phyloP scores from a whole-genome alignment of 2,113 vertebrate genomes.

The Murina feae region DNA sequence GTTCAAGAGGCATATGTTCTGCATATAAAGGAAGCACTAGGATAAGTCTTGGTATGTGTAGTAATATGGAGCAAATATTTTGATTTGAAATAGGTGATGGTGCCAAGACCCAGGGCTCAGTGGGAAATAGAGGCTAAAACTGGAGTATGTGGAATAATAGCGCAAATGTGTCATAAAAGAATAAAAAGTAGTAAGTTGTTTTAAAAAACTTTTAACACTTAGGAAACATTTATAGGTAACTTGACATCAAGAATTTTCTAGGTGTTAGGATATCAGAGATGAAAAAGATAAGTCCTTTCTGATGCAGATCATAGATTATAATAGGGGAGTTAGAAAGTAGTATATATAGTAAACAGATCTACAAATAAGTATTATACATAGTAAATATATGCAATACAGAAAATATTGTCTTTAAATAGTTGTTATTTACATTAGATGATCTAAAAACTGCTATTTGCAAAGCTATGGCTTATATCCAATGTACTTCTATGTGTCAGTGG shows the following conservation, averaged over 20 bases:
- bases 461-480: neutral
- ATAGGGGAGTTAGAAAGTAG: neutral
- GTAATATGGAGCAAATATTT: neutral
- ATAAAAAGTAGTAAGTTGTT: neutral
- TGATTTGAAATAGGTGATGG: neutral
- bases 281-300: neutral
- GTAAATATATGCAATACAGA: neutral
- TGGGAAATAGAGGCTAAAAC: neutral
- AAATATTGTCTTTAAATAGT: neutral
- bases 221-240: neutral
- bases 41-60: neutral
- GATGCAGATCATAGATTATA: neutral
- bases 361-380: neutral
- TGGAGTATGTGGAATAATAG: neutral
- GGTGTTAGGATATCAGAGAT: neutral
- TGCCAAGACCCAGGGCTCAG: neutral
- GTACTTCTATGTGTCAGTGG: neutral
- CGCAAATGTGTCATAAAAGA: neutral
- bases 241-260: neutral
- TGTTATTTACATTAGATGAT: neutral
- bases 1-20: neutral
- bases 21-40: neutral
- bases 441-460: neutral
- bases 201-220: neutral
- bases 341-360: neutral